phyloP scores from a whole-genome alignment of 2,888 invertebrate genomes.

The Drosophila lutescens region DNA sequence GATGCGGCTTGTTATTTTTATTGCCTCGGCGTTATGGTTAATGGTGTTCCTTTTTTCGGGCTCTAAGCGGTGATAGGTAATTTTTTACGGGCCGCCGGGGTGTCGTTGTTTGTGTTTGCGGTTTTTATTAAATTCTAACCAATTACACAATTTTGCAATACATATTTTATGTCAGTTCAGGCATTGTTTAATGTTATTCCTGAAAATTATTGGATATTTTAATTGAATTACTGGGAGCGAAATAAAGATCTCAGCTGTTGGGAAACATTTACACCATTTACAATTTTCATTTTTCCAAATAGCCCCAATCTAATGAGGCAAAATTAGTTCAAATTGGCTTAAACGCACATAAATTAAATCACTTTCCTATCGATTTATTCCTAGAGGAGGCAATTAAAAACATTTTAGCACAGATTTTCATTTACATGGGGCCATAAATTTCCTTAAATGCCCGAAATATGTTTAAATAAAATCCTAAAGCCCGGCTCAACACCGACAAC shows the following conservation, averaged over 20 bases:
- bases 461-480: slow-evolving; percentile 55
- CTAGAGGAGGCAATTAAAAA: slow-evolving; percentile 44
- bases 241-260: not conserved
- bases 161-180: not conserved
- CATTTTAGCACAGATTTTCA: slow-evolving; percentile 45
- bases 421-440: slow-evolving; percentile 50
- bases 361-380: slow-evolving; percentile 30
- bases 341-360: slow-evolving; percentile 34
- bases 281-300: not conserved
- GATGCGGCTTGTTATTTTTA: slow-evolving; percentile 59
- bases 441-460: slow-evolving; percentile 35
- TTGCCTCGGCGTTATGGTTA: slow-evolving; percentile 48
- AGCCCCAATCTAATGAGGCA: slow-evolving; percentile 13
- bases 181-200: too few species aligned
- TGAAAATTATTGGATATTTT: not conserved
- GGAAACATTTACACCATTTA: slow-evolving; percentile 7
- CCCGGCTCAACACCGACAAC: slow-evolving; percentile 37
- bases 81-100: slow-evolving; percentile 54
- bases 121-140: slow-evolving; percentile 40
- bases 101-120: slow-evolving; percentile 36
- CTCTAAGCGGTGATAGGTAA: slow-evolving; percentile 45
- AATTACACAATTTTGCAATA: slow-evolving; percentile 1
- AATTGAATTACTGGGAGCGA: not conserved
- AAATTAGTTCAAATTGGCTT: slow-evolving; percentile 36
- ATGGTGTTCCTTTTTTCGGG: slow-evolving; percentile 19